Conservation (phyloP, 2,797 vertebrate species). For the Ptychobarbus kaznakovi region DNA sequence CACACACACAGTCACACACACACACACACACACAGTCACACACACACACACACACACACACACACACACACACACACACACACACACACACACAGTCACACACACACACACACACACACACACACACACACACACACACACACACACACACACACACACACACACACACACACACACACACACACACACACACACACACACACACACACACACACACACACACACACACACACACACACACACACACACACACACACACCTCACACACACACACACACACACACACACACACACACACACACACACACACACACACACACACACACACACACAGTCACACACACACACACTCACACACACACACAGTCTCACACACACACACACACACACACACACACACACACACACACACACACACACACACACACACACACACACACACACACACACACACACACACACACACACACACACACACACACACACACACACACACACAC, state of each 20-base stretch:
- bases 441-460: constrained; percentile 10
- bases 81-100: constrained; percentile 16
- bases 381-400: constrained; percentile 12
- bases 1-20: no score
- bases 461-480: constrained; percentile 21
- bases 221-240: constrained; percentile 17
- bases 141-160: constrained; percentile 18
- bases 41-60: constrained; percentile 1
- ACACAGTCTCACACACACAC: constrained; percentile 24
- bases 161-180: constrained; percentile 10
- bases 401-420: constrained; percentile 21
- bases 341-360: no score
- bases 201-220: constrained; percentile 22
- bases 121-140: constrained; percentile 17
- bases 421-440: constrained; percentile 23
- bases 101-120: constrained; percentile 22
- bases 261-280: constrained; percentile 9
- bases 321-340: constrained; percentile 11
- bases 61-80: constrained; percentile 15
- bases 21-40: not conserved
- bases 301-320: constrained; percentile 21
- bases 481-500: constrained; percentile 12
- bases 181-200: constrained; percentile 21
- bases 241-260: constrained; percentile 20
- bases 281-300: constrained; percentile 21